Evolutionary conservation across 2,888 invertebrate species (phyloP), one percentile per base, ranked within the genome.

Genomic region (Periphyllus acericola): DNA sequence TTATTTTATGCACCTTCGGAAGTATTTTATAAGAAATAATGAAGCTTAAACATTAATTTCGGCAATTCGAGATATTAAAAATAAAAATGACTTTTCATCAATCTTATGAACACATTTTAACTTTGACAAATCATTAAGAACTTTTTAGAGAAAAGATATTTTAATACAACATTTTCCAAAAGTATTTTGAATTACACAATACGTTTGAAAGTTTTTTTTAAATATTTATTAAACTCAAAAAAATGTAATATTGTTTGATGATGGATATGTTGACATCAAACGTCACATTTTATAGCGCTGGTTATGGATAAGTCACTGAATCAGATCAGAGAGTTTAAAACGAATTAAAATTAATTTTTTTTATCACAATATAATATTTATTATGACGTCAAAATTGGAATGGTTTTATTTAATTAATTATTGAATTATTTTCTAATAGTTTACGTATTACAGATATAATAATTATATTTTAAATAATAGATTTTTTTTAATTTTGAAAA

Each of bases 181-280:
- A 52, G 9, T 78, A 4, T 52, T 78, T 78, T 78, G 1, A 52
- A 32, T 52, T 19, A 52, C 21, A 52, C 29, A 66, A 66, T 66
- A 66, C n/a, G 3, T n/a, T n/a, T 32, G 4, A 52, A 21, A 52
- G 32, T 1, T 19, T 21, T 21, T 55, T 55, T 55, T 21, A 21
- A 55, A 11, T 75, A 75, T 40, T 75, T 32, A 55, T 78, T 29
- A 34, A 78, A 14, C 34, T 9, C 1, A 9, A 21, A 52, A 32
- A 40, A 52, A 29, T 78, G 9, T 32, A 78, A 78, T 78, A 78
- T 78, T 55, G 21, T 55, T 78, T 0, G 14, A 79, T 60, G 60
- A 79, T 34, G 14, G 32, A 78, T 55, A 4, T 11, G 60, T 79
- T 79, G 79, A 79, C 34, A 79, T 34, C 19, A 32, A 78, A 78